Base-by-base conservation (phyloP, 1,140 invertebrate genomes). In the Hestina assimilis region DNA sequence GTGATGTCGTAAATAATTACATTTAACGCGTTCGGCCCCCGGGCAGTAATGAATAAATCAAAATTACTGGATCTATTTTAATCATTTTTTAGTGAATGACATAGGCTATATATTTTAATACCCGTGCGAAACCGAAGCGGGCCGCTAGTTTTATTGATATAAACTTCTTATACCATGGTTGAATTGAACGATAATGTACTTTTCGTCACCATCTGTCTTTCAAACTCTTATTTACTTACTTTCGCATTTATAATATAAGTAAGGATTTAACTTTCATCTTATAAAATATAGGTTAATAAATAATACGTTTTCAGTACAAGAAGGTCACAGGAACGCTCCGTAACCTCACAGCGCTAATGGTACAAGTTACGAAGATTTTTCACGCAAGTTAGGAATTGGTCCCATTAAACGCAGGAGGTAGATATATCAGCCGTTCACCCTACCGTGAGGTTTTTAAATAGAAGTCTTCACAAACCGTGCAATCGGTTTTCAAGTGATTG, bases 351-450 rank as follows among this genome's bases (percentile, higher is more conserved):
- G 15, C 31, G 35, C 21, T 41, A 52, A 52, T 42, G 42, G 53
- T 28, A 40, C 21, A 47, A 56, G 31, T 56, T 56, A n/a, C 1
- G 33, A 47, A 56, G 33, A 47, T 56, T 56, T 56, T 56, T 56
- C 53, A 56, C 23, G 53, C 43, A 24, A 47, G 21, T 56, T 56
- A 38, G 31, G 43, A 45, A 56, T 56, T 28, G 53, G 31, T 45
- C 11, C 53, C 53, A 56, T 56, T 56, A 56, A 56, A 28, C 11
- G 53, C 43, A 56, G 53, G 42, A 24, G 46, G n/a, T 28, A 47
- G 9, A 28, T 56, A 56, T 47, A 47, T 56, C 43, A 45, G 11
- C 19, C 11, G 33, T 19, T 40, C 43, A 56, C 24, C 29, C 15
- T 21, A 21, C 20, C 20, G 28, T 20, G 15, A 29, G 20, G 41